Evolutionary conservation across 2,113 vertebrate genomes (phyloP), one percentile per base, ranked within the genome.

Genomic region (Chauna torquata): DNA sequence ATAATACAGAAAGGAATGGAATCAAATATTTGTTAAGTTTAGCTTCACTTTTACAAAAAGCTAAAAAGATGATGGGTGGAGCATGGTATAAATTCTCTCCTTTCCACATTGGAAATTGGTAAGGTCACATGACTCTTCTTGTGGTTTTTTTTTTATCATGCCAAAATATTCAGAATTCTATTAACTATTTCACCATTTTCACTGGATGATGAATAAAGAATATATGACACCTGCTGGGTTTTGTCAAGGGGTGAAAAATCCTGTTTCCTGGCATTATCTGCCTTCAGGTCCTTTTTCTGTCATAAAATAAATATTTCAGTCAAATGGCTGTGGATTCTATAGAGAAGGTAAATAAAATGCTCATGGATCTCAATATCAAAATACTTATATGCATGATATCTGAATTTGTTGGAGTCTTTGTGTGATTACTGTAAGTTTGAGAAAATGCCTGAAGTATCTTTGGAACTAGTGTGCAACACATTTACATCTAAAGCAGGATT

Each of bases 141-240:
- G 4, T 76, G 3, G n/a, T n/a, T n/a, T 77, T 10, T 87, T 4
- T 94, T 76, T 76, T 64, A 25, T 38, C 6, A 18, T 80, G n/a
- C 13, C 9, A 69, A 32, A 82, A 49, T 47, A 14, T 88, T 92
- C n/a, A 66, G 30, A 72, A 38, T 82, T 72, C 58, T 75, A 11
- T 22, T 57, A 69, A 18, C n/a, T 62, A 4, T 85, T 75, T 88
- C 23, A 44, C 19, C 1, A 5, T 19, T 71, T 75, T 44, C 17
- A 13, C 22, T 70, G 61, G 9, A 64, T 82, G 22, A 28, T 20
- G 4, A 11, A 8, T 72, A 40, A 90, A 69, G 25, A 25, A 12
- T 65, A 5, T 49, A 0, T 59, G 32, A 45, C 2, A 36, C 3
- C 3, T 40, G 6, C 6, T 11, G 0, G 1, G 6, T 78, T 82